Evolutionary conservation across 2,888 invertebrate genomes (phyloP).

Genomic region (Copidosoma aretas): DNA sequence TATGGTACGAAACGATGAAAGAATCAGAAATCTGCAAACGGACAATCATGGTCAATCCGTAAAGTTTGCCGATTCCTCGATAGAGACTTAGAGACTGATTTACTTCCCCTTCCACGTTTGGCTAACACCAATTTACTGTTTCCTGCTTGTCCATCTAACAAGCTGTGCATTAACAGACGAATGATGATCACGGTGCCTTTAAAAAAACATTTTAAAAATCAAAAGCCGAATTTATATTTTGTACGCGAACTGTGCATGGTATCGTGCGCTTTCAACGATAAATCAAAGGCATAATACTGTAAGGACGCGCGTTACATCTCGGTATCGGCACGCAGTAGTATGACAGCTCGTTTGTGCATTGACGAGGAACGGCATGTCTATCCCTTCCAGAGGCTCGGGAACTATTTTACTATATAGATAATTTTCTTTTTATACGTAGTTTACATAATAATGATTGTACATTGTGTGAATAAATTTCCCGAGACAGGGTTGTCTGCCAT

Average conservation of each 20-base stretch:
- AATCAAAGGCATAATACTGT: too few species aligned
- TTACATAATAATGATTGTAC: too few species aligned
- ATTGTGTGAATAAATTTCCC: too few species aligned
- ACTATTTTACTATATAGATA: too few species aligned
- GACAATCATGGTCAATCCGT: conserved; percentile 32
- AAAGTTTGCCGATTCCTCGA: conserved; percentile 40
- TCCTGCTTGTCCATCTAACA: conserved; percentile 6
- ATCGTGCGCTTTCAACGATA: too few species aligned
- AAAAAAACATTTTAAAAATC: conserved; percentile 19
- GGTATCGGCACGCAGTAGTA: too few species aligned
- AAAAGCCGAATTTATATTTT: conserved; percentile 7
- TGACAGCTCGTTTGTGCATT: too few species aligned
- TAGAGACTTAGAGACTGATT: conserved; percentile 44
- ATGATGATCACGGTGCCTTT: conserved; percentile 20
- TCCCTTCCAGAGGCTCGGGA: too few species aligned
- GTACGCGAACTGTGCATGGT: conserved; percentile 15
- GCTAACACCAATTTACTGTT: conserved; percentile 18
- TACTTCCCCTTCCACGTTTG: conserved; percentile 25
- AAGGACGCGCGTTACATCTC: too few species aligned
- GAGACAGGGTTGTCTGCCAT: too few species aligned
- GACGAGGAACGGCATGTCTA: too few species aligned
- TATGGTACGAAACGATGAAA: background rate
- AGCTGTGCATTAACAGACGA: background rate
- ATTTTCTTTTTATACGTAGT: too few species aligned
- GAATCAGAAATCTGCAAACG: conserved; percentile 26